Evolutionary conservation across 2,888 invertebrate species (phyloP).

Genomic region (Altica lythri): DNA sequence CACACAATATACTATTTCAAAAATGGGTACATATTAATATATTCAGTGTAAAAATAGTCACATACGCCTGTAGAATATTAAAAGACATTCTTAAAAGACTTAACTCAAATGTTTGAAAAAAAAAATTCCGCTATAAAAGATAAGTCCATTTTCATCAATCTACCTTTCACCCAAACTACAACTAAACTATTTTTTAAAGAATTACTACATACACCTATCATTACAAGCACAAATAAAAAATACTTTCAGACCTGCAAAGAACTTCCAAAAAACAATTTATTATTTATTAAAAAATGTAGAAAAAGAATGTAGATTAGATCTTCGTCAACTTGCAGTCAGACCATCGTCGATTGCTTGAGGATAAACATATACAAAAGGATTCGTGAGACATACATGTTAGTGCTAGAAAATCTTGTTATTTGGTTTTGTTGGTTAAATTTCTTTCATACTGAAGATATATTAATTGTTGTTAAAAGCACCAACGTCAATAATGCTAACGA

Average conservation of each 20-base stretch:
- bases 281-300: background rate
- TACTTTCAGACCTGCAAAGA: constrained; percentile 44
- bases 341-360: constrained; percentile 27
- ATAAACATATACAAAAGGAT: constrained; percentile 20
- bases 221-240: constrained; percentile 27
- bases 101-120: background rate
- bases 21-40: no score
- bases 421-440: constrained; percentile 13
- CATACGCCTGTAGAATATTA: no score
- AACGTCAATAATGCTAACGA: constrained; percentile 23
- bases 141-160: constrained; percentile 9
- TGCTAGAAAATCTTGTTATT: constrained; percentile 37
- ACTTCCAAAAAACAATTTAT: constrained; percentile 20
- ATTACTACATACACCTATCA: constrained; percentile 16
- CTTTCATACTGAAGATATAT: constrained; percentile 13
- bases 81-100: no score
- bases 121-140: background rate
- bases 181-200: constrained; percentile 4
- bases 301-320: constrained; percentile 30
- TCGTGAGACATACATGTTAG: constrained; percentile 38
- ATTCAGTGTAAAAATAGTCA: no score
- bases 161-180: constrained; percentile 21
- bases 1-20: no score
- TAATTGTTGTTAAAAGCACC: constrained; percentile 21
- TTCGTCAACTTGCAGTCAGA: constrained; percentile 43